A percentile compares a stretch with the other conserved stretches of the same genome.
phyloP scores from a whole-genome alignment of 2,113 vertebrate genomes.

The Menidia beryllina region DNA sequence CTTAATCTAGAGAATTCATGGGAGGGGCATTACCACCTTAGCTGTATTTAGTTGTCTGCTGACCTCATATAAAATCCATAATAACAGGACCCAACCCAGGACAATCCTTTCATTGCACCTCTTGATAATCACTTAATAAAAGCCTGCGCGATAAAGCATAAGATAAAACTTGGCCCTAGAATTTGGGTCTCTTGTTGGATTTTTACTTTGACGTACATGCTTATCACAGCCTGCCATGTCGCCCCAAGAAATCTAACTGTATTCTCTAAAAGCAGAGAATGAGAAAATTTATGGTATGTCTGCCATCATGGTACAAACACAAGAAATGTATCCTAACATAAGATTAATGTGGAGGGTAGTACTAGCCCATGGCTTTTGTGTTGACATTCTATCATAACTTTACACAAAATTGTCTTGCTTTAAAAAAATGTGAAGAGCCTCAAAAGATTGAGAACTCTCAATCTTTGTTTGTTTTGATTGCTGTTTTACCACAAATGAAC shows the following conservation, averaged over 20 bases:
- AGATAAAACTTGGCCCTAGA: slow-evolving; percentile 77
- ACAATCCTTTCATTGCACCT: slow-evolving; percentile 79
- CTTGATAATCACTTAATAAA: slow-evolving; percentile 75
- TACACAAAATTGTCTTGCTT: not conserved
- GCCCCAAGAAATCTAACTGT: slow-evolving; percentile 6
- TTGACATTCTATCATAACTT: not conserved
- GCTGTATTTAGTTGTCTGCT: slow-evolving; percentile 83
- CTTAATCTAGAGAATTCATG: slow-evolving; percentile 75
- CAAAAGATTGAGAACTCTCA: not conserved
- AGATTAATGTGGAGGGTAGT: not conserved
- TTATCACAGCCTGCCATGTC: slow-evolving; percentile 10
- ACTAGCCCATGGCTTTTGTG: not conserved
- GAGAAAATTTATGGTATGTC: not conserved
- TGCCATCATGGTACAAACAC: not conserved
- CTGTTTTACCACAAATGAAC: not conserved
- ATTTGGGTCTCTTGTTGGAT: slow-evolving; percentile 63
- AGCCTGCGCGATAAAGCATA: slow-evolving; percentile 55
- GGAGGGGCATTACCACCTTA: slow-evolving; percentile 78
- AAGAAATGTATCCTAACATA: not conserved
- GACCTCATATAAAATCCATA: slow-evolving; percentile 81
- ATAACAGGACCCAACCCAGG: slow-evolving; percentile 77
- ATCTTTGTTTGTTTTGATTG: too few species aligned
- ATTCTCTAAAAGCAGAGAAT: not conserved
- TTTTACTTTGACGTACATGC: slow-evolving; percentile 32
- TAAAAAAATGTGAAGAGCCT: not conserved